These are phyloP conservation scores for Pseudolycoriella hygida DNA, from an alignment of 2,888 invertebrate species.

Conservation along the genomic window DNA sequence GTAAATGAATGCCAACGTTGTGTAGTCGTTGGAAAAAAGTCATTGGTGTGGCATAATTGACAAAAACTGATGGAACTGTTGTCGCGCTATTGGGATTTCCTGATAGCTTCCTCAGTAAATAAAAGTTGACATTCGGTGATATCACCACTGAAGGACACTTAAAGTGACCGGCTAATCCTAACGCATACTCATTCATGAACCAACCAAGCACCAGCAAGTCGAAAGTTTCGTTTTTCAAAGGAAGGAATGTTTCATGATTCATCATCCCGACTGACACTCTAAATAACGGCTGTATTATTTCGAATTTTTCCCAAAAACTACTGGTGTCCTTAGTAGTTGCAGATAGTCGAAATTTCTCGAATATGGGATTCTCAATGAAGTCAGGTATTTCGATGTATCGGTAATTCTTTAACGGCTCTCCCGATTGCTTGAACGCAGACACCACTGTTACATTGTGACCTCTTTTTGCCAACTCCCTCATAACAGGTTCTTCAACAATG, in stretches of 20 bases:
- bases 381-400: background rate
- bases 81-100: slow-evolving; percentile 18
- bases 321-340: no score
- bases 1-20: no score
- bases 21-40: background rate
- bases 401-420: background rate
- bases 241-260: background rate
- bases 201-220: slow-evolving; percentile 21
- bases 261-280: background rate
- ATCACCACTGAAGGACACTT: slow-evolving; percentile 19
- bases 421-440: background rate
- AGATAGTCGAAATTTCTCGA: background rate
- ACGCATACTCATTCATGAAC: slow-evolving; percentile 19
- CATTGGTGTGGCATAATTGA: slow-evolving; percentile 3
- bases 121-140: no score
- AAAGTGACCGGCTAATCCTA: slow-evolving; percentile 22
- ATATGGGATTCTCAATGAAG: no score
- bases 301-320: background rate
- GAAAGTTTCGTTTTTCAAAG: slow-evolving; percentile 13
- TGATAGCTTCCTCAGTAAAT: slow-evolving; percentile 15
- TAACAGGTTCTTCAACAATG: background rate
- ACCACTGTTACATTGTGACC: slow-evolving; percentile 4
- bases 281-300: background rate
- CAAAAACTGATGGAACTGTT: slow-evolving; percentile 15
- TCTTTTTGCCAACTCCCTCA: background rate